phyloP scores from a whole-genome alignment of 2,888 invertebrate genomes.

The Caenorhabditis sulstoni region DNA sequence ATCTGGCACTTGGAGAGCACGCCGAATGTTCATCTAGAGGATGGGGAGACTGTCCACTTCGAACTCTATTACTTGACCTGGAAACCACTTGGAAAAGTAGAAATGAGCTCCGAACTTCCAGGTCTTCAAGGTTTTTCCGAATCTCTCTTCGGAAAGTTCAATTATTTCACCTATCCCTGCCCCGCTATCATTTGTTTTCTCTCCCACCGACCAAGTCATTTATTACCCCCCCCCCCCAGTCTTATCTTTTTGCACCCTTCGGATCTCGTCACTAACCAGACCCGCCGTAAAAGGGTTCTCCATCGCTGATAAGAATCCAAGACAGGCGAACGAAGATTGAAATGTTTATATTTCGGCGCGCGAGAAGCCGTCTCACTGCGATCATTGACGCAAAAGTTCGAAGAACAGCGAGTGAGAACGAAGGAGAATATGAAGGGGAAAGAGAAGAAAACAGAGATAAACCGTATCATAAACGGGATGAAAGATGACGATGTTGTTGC shows the following conservation, averaged over 20 bases:
- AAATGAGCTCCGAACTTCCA: too few relatives aligned
- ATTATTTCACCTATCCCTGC: too few relatives aligned
- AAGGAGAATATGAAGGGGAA: neutral
- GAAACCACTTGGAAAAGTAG: too few relatives aligned
- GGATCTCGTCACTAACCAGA: slow-evolving; percentile 27
- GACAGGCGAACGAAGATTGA: slow-evolving; percentile 24
- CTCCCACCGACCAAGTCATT: neutral
- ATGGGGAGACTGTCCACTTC: too few relatives aligned
- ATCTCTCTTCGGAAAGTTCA: too few relatives aligned
- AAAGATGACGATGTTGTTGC: slow-evolving; percentile 9
- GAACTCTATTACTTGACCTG: too few relatives aligned
- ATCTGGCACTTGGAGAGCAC: too few relatives aligned
- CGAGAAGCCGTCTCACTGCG: slow-evolving; percentile 5
- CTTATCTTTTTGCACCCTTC: neutral
- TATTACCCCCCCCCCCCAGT: neutral
- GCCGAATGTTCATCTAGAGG: too few relatives aligned
- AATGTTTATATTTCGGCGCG: slow-evolving; percentile 3
- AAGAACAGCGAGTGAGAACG: slow-evolving; percentile 5
- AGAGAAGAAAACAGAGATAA: slow-evolving; percentile 7
- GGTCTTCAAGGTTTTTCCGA: too few relatives aligned
- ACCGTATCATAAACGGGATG: slow-evolving; percentile 9
- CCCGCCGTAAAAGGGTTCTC: neutral
- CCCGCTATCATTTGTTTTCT: too few relatives aligned
- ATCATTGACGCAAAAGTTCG: slow-evolving; percentile 52
- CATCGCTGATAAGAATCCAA: neutral